phyloP scores from a whole-genome alignment of 2,113 vertebrate species.

The Ancistrus triradiatus region DNA sequence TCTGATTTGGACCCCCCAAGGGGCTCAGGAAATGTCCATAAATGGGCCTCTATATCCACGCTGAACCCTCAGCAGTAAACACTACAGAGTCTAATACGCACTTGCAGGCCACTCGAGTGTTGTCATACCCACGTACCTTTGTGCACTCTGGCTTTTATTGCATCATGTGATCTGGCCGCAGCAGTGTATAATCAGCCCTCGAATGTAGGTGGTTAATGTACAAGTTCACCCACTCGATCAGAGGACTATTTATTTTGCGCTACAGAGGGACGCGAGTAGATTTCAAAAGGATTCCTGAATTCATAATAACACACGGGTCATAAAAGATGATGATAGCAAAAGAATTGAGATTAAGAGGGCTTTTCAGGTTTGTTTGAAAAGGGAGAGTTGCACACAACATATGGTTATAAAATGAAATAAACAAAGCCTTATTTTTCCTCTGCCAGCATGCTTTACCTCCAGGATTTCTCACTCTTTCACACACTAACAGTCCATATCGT shows the following conservation, averaged over 20 bases:
- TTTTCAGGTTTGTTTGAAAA: constrained; percentile 20
- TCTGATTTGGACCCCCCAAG: constrained; percentile 9
- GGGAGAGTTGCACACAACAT: not conserved
- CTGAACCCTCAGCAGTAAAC: constrained; percentile 1
- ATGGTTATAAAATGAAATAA: not conserved
- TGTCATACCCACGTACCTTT: constrained; percentile 19
- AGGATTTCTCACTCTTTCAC: not conserved
- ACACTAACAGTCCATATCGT: constrained; percentile 16
- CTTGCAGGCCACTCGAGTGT: constrained; percentile 4
- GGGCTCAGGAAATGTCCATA: constrained; percentile 29
- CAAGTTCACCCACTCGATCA: constrained; percentile 16
- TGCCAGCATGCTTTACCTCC: not conserved
- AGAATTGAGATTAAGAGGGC: not conserved
- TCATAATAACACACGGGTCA: not conserved
- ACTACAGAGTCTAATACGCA: not conserved
- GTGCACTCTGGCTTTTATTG: constrained; percentile 9
- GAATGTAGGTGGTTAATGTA: constrained; percentile 18
- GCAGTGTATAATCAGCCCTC: constrained; percentile 24
- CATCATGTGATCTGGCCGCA: not conserved
- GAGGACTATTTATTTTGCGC: constrained; percentile 4
- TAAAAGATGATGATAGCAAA: not conserved
- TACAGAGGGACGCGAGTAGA: not conserved
- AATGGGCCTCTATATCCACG: constrained; percentile 20
- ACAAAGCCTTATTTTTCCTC: constrained; percentile 4
- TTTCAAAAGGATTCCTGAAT: not conserved